These are phyloP conservation scores for Pseudomyrmex concolor DNA, from an alignment of 1,140 invertebrate species.

Conservation along the genomic window DNA sequence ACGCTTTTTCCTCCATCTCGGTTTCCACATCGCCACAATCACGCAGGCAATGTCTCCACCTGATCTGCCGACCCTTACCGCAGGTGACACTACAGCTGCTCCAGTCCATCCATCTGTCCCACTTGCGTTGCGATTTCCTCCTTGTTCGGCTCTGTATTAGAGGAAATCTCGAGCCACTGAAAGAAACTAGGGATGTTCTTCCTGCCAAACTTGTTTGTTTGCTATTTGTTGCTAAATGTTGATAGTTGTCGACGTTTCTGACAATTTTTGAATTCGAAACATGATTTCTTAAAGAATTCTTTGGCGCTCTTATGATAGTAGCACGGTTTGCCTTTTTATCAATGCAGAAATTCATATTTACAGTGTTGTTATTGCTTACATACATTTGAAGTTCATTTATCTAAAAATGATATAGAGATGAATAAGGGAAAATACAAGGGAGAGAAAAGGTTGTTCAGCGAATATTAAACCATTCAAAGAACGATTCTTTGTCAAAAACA, in stretches of 20 bases:
- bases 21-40: constrained; percentile 80
- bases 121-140: constrained; percentile 72
- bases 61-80: constrained; percentile 86
- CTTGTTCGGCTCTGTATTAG: background rate
- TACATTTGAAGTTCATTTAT: constrained; percentile 69
- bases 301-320: background rate
- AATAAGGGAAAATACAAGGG: too few species aligned
- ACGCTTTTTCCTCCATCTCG: constrained; percentile 84
- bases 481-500: background rate
- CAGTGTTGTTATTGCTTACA: constrained; percentile 29
- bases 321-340: background rate
- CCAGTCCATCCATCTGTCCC: constrained; percentile 87
- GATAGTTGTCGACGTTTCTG: background rate
- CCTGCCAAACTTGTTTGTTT: background rate
- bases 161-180: background rate
- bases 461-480: background rate
- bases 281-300: background rate
- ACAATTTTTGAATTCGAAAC: background rate
- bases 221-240: background rate
- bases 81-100: constrained; percentile 87
- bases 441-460: too few species aligned
- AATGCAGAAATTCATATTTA: background rate
- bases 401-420: constrained; percentile 36
- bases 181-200: constrained; percentile 13
- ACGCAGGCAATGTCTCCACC: constrained; percentile 85